Percentiles rank a stretch among this genome's conserved stretches.
Conservation (phyloP, 2,113 vertebrate genomes). For the Hippocampus abdominalis region DNA sequence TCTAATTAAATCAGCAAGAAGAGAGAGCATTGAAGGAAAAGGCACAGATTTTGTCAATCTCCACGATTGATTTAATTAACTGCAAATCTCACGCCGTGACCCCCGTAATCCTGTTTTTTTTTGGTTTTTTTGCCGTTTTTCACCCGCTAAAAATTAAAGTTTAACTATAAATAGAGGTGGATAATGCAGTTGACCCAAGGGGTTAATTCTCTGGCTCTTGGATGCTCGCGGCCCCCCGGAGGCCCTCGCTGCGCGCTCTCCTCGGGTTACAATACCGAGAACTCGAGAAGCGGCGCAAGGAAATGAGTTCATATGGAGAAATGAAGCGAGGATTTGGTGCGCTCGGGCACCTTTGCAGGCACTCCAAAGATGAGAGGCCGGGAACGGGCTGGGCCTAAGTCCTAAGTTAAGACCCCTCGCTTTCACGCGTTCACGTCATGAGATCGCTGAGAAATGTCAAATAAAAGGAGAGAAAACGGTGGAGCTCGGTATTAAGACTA, state of each 20-base stretch:
- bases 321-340: constrained; percentile 70
- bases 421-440: constrained; percentile 41
- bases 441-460: constrained; percentile 53
- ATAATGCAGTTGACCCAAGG: constrained; percentile 73
- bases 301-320: constrained; percentile 81
- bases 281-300: constrained; percentile 69
- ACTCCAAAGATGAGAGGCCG: constrained; percentile 57
- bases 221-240: constrained; percentile 75
- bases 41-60: constrained; percentile 60
- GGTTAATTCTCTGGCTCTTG: constrained; percentile 77
- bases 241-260: constrained; percentile 46
- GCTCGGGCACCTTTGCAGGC: constrained; percentile 69
- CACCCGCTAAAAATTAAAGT: constrained; percentile 71
- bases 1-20: constrained; percentile 53
- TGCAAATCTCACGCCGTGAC: constrained; percentile 72
- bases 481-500: constrained; percentile 17
- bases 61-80: constrained; percentile 73
- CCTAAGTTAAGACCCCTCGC: constrained; percentile 47
- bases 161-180: constrained; percentile 79
- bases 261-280: constrained; percentile 74
- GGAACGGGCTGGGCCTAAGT: constrained; percentile 47
- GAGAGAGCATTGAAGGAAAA: constrained; percentile 48
- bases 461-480: constrained; percentile 27
- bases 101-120: constrained; percentile 68
- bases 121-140: constrained; percentile 62